Evolutionary conservation across 2,888 invertebrate species (phyloP), one percentile per base, ranked within the genome.

Genomic region (Drosophila seclusa): DNA sequence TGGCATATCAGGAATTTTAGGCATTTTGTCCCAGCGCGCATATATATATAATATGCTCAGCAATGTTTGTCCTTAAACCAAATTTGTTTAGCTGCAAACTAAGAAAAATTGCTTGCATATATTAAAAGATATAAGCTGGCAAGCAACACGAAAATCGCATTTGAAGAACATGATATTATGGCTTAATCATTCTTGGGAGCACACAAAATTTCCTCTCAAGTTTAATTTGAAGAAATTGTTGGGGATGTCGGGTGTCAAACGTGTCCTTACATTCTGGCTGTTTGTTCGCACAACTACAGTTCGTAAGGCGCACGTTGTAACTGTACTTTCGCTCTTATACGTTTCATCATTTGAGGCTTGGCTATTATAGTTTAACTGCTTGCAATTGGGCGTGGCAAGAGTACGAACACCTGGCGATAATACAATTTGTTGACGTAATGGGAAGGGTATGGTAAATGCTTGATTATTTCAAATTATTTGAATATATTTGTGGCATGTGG

Each of bases 121-220:
- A 34, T 62, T 54, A 36, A 67, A 59, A 61, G 8, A 32, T 18
- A 8, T n/a, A 27, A 11, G 24, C 34, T 18, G 36, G 13, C 27
- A 13, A 55, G 27, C n/a, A 69, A 79, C 81, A 77, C 54, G 73
- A 57, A 63, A 81, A 70, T 57, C 53, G 40, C 73, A 79, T 78
- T 81, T 75, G 55, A 62, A 38, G 49, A 55, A 4, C 57, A 48
- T 59, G 68, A 59, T 63, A 36, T 64, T 49, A 52, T 55, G 50
- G 42, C 29, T 24, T 48, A 60, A 70, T 79, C 70, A 67, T 66
- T 64, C 48, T 24, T 59, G 27, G n/a, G 32, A 18, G n/a, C 38
- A 27, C 21, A 48, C 21, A 34, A 67, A 72, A 50, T 49, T 60
- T 52, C 5, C 45, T 34, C 50, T 38, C 8, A 31, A 38, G 11